Percentiles rank a stretch among this genome's conserved stretches.
These are phyloP conservation scores for Drosophila emarginata DNA, from an alignment of 2,888 invertebrate genomes.

Conservation along the genomic window DNA sequence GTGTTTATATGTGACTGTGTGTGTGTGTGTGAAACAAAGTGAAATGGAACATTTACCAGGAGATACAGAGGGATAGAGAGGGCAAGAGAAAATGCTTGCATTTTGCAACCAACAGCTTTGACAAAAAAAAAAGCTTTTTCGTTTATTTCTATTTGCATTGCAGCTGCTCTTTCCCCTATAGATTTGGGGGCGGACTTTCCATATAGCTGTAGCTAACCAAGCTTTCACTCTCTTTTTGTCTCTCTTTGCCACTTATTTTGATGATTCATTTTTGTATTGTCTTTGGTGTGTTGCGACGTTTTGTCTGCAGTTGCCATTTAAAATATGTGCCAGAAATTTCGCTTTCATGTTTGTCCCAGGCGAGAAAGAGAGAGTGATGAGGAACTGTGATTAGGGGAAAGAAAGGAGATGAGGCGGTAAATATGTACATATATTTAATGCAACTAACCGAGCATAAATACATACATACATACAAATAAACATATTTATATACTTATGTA, in stretches of 20 bases:
- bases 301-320: constrained; percentile 63
- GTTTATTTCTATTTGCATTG: constrained; percentile 12
- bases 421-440: constrained; percentile 53
- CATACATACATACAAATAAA: constrained; percentile 1
- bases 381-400: constrained; percentile 1
- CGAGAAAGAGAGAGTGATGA: constrained; percentile 17
- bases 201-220: constrained; percentile 2
- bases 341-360: constrained; percentile 66
- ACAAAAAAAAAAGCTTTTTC: constrained; percentile 6
- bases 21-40: constrained; percentile 28
- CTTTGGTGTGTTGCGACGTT: constrained; percentile 49
- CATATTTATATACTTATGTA: constrained; percentile 2
- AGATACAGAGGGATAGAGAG: constrained; percentile 9
- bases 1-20: constrained; percentile 40
- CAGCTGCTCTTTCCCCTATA: constrained; percentile 26
- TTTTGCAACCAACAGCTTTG: constrained; percentile 24
- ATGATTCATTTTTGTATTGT: constrained; percentile 59
- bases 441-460: constrained; percentile 37
- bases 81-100: not conserved
- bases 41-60: constrained; percentile 31
- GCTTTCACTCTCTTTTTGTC: constrained; percentile 21
- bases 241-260: constrained; percentile 19
- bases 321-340: constrained; percentile 78
- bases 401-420: not conserved
- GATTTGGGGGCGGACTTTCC: constrained; percentile 3